Base-by-base conservation (phyloP, 1,140 invertebrate genomes). In the Helicorthomorpha holstii region DNA sequence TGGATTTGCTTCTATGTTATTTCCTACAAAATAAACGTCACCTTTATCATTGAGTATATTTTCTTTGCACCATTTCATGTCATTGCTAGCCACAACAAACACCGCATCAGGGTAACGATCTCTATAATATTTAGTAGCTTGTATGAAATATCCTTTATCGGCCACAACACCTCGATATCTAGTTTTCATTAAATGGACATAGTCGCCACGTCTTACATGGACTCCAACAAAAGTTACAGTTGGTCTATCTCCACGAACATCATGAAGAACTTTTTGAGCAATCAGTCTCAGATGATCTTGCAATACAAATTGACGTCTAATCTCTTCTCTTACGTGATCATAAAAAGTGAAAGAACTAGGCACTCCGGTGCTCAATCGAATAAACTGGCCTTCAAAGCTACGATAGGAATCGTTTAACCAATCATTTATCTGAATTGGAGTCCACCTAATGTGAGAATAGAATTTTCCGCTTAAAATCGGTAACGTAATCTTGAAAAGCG, bases 71-170 rank as follows among this genome's bases (percentile, higher is more conserved):
- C 77, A 79, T 2, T 52, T 56, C 42, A 76, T 73, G 57, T 78
- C 78, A 59, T 80, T 77, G 59, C 76, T 79, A 26, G 76, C 70
- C 2, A 78, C 68, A 24, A 78, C 58, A 59, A 79, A 80, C 10
- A 76, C 56, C 1, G 71, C 66, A 25, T 59, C 51, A 3, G 4
- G 10, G 27, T 63, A 78, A 58, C 74, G 76, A 22, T 53, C 56
- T 38, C 65, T 61, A 54, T 73, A 78, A 54, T 76, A 72, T 50
- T 69, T 58, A 71, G 78, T 77, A 3, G 76, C 76, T 19, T 65
- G 58, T 1, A 63, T 56, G 60, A 77, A 78, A 60, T 75, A 79
- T 4, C 59, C 61, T 19, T 65, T 54, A 29, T 72, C 70, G 0
- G 75, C 76, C 10, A 75, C 69, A 12, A 63, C 57, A 22, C 66